Evolutionary conservation across 1,140 invertebrate genomes (phyloP).

Genomic region (Achatina immaculata): DNA sequence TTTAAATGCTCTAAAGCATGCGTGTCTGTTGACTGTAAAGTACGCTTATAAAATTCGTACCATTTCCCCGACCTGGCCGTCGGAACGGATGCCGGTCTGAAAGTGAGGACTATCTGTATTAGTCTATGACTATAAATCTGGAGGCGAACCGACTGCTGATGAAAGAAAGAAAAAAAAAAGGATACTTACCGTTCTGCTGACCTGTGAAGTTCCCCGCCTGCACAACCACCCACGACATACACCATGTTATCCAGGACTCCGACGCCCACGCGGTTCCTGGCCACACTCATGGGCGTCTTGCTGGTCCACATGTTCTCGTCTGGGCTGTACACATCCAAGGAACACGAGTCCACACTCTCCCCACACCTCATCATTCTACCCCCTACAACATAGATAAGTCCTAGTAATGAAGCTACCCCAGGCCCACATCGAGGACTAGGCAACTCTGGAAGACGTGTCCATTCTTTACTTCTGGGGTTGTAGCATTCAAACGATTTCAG

Average conservation of each 20-base stretch:
- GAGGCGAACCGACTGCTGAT: too few species aligned
- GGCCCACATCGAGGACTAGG: constrained; percentile 87
- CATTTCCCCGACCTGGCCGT: too few species aligned
- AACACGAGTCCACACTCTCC: constrained; percentile 80
- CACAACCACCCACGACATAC: constrained; percentile 91
- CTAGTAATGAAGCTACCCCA: constrained; percentile 74
- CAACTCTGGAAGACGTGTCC: constrained; percentile 83
- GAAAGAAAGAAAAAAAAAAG: too few species aligned
- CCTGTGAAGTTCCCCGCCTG: constrained; percentile 85
- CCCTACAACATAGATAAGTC: constrained; percentile 89
- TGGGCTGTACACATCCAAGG: constrained; percentile 86
- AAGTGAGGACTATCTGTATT: too few species aligned
- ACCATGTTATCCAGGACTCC: constrained; percentile 91
- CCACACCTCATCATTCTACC: constrained; percentile 86
- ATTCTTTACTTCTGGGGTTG: constrained; percentile 87
- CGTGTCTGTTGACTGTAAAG: too few species aligned
- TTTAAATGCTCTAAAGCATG: too few species aligned
- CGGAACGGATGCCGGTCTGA: too few species aligned
- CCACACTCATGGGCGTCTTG: constrained; percentile 80
- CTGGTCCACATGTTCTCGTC: constrained; percentile 75
- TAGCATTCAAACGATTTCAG: constrained; percentile 88
- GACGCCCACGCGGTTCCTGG: constrained; percentile 87
- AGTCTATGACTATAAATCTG: too few species aligned
- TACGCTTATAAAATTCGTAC: too few species aligned
- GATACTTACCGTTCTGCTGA: constrained; percentile 84